A percentile compares a stretch with the other conserved stretches of the same genome.
These are phyloP conservation scores for Syrphus vitripennis DNA, from an alignment of 2,888 invertebrate species.

Conservation along the genomic window DNA sequence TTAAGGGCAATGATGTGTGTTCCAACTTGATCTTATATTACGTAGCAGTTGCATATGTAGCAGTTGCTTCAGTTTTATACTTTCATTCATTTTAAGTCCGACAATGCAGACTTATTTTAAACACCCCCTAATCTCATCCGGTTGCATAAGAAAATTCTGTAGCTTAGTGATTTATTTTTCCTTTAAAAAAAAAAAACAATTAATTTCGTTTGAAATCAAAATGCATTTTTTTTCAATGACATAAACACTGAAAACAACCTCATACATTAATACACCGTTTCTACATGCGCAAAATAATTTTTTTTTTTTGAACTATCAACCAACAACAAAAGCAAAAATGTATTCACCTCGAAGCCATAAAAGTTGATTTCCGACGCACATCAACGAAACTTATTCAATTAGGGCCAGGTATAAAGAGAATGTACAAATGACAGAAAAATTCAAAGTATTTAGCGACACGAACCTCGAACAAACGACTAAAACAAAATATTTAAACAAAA, in stretches of 20 bases:
- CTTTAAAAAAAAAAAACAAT: neutral
- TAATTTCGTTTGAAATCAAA: conserved; percentile 4
- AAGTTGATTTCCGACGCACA: conserved; percentile 48
- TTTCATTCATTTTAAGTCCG: too few relatives aligned
- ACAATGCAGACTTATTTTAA: neutral
- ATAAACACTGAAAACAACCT: conserved; percentile 5
- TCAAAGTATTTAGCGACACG: conserved; percentile 70
- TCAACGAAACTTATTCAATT: conserved; percentile 59
- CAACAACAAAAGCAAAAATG: conserved; percentile 19
- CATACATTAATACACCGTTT: neutral
- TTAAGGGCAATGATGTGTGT: too few relatives aligned
- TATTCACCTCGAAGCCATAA: conserved; percentile 57
- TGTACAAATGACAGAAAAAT: neutral
- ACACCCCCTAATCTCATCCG: neutral
- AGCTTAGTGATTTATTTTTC: neutral
- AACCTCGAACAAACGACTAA: conserved; percentile 63
- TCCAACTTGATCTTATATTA: too few relatives aligned
- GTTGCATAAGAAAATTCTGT: neutral
- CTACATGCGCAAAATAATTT: conserved; percentile 36
- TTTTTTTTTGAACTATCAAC: conserved; percentile 11
- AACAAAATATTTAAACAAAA: conserved; percentile 5
- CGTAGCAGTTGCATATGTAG: too few relatives aligned
- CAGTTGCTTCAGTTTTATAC: too few relatives aligned
- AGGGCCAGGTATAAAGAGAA: conserved; percentile 62
- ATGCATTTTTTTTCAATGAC: neutral